Conservation (phyloP, 2,888 invertebrate genomes). For the Oligia latruncula region DNA sequence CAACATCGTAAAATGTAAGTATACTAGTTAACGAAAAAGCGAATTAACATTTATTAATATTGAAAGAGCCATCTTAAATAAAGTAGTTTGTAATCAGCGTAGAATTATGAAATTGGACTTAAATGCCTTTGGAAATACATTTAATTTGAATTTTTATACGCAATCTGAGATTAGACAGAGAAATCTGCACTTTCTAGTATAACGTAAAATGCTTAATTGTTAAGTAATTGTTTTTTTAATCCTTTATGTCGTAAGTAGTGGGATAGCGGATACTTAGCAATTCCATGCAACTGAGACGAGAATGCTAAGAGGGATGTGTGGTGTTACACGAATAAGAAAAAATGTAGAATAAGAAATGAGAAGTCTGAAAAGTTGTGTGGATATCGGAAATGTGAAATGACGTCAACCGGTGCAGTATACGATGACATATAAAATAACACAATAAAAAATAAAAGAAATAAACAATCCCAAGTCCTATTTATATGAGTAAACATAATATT, state of each 20-base stretch:
- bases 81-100: slow-evolving; percentile 30
- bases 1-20: slow-evolving; percentile 25
- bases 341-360: too few species aligned
- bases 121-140: slow-evolving; percentile 16
- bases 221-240: slow-evolving; percentile 23
- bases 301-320: too few species aligned
- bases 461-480: too few species aligned
- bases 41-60: slow-evolving; percentile 49
- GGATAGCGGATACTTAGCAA: neutral
- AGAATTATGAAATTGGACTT: slow-evolving; percentile 55
- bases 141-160: slow-evolving; percentile 49
- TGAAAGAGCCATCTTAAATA: slow-evolving; percentile 24
- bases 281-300: neutral
- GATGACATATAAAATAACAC: too few species aligned
- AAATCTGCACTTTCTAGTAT: slow-evolving; percentile 54
- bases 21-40: slow-evolving; percentile 6
- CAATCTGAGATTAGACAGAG: slow-evolving; percentile 39
- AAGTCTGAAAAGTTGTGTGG: too few species aligned
- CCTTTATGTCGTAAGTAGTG: neutral
- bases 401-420: too few species aligned
- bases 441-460: too few species aligned
- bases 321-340: too few species aligned
- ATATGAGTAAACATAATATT: too few species aligned
- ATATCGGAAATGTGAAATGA: too few species aligned
- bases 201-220: slow-evolving; percentile 14